phyloP scores from a whole-genome alignment of 2,888 invertebrate species.

The Tiliacea citrago region DNA sequence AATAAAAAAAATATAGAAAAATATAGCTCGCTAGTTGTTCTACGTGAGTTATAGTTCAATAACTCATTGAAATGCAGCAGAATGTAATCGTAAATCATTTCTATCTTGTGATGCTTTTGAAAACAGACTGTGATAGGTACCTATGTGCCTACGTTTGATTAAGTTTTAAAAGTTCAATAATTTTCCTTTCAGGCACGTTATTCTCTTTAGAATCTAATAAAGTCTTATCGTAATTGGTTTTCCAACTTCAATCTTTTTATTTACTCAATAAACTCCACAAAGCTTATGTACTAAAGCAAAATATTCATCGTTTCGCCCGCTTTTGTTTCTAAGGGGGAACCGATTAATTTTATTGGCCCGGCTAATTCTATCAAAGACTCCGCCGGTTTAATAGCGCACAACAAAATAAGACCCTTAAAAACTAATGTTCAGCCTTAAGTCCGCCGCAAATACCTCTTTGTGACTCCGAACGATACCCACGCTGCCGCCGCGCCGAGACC shows the following conservation, averaged over 20 bases:
- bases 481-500: conserved; percentile 78
- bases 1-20: no score
- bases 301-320: conserved; percentile 68
- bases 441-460: conserved; percentile 90
- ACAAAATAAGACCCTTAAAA: conserved; percentile 90
- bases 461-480: conserved; percentile 83
- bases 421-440: conserved; percentile 90
- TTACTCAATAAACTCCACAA: conserved; percentile 63
- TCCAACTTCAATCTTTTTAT: conserved; percentile 66
- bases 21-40: conserved; percentile 29
- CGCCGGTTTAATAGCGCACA: conserved; percentile 86
- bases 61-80: conserved; percentile 57
- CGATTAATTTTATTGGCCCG: conserved; percentile 88
- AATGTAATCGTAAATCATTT: conserved; percentile 40
- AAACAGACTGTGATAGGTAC: conserved; percentile 9
- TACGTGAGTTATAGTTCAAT: conserved; percentile 57
- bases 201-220: conserved; percentile 43
- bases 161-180: conserved; percentile 26
- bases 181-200: conserved; percentile 15
- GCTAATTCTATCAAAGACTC: conserved; percentile 89
- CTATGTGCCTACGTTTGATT: conserved; percentile 23
- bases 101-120: conserved; percentile 26
- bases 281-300: conserved; percentile 65
- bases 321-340: conserved; percentile 73
- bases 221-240: conserved; percentile 62